These are phyloP conservation scores for Rana temporaria DNA, from an alignment of 2,113 vertebrate genomes.

Conservation along the genomic window DNA sequence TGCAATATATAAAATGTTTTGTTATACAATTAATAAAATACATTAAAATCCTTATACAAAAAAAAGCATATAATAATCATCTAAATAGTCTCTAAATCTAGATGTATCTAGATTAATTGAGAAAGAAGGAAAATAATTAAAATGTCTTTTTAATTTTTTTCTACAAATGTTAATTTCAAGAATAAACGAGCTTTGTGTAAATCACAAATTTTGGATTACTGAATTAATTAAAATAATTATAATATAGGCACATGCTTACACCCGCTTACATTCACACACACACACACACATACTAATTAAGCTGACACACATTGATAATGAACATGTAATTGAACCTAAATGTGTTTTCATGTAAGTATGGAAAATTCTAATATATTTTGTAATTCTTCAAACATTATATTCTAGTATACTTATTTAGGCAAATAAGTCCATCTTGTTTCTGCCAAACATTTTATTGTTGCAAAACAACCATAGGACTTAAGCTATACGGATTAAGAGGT, in stretches of 20 bases:
- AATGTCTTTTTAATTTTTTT: too few species aligned
- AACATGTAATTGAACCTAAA: neutral
- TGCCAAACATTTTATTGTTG: constrained; percentile 34
- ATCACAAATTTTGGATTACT: neutral
- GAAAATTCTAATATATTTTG: constrained; percentile 8
- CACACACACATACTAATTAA: neutral
- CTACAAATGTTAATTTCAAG: too few species aligned
- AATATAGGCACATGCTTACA: too few species aligned
- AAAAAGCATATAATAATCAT: too few species aligned
- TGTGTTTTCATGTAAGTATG: neutral
- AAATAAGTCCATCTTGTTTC: constrained; percentile 1
- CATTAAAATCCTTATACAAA: too few species aligned
- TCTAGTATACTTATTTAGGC: neutral
- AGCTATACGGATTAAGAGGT: constrained; percentile 23
- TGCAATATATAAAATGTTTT: too few species aligned
- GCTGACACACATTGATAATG: neutral
- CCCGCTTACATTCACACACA: neutral
- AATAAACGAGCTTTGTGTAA: too few species aligned
- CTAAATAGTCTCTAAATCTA: too few species aligned
- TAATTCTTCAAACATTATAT: neutral
- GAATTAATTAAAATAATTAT: neutral
- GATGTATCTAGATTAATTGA: too few species aligned
- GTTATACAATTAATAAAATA: too few species aligned
- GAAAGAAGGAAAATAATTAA: too few species aligned
- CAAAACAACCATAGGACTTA: constrained; percentile 5